phyloP scores from a whole-genome alignment of 2,113 vertebrate species.

The Alosa alosa region DNA sequence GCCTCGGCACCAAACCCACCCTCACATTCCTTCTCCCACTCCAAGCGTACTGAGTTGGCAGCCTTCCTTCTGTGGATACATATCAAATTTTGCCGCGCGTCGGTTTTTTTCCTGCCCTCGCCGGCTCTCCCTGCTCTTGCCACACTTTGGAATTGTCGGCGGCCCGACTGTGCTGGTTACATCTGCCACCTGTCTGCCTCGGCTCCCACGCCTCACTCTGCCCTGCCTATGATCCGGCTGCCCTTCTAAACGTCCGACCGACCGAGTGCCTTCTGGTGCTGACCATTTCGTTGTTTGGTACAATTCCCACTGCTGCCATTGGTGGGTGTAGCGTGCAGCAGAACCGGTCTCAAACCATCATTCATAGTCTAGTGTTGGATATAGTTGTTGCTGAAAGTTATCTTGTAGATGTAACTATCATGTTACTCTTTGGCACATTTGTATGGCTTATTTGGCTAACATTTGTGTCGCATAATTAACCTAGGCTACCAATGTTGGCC shows the following conservation, averaged over 20 bases:
- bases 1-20: conserved; percentile 51
- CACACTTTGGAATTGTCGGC: conserved; percentile 26
- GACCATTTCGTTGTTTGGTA: neutral
- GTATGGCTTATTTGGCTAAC: conserved; percentile 37
- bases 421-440: conserved; percentile 12
- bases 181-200: conserved; percentile 70
- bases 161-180: conserved; percentile 37
- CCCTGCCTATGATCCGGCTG: conserved; percentile 54
- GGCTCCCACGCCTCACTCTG: conserved; percentile 51
- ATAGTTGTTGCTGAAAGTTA: conserved; percentile 36
- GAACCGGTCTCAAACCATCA: conserved; percentile 26
- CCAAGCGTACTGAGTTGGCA: conserved; percentile 44
- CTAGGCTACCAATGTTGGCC: neutral
- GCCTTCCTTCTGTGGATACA: conserved; percentile 50
- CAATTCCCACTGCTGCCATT: conserved; percentile 3
- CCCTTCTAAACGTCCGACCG: conserved; percentile 21
- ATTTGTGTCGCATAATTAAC: neutral
- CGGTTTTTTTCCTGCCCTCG: conserved; percentile 52
- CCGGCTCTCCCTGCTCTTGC: conserved; percentile 36
- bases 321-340: conserved; percentile 14
- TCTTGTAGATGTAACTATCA: conserved; percentile 43
- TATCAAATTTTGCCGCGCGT: conserved; percentile 75
- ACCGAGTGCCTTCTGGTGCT: conserved; percentile 47
- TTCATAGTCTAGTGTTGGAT: conserved; percentile 22
- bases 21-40: conserved; percentile 37